Base-by-base conservation (phyloP, 2,888 invertebrate species). In the Megalurothrips usitatus region DNA sequence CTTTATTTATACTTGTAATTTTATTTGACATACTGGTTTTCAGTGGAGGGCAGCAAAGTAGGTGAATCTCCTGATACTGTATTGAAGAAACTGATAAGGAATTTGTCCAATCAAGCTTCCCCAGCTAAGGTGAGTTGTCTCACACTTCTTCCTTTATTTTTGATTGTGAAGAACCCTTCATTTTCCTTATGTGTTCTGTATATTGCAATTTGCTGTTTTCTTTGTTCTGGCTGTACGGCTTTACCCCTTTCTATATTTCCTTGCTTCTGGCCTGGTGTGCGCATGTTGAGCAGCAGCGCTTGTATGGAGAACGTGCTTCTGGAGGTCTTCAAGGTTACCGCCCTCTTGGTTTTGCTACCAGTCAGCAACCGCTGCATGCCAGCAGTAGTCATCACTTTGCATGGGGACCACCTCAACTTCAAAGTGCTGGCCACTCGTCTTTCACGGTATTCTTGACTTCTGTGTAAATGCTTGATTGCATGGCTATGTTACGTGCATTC, bases 381-480 rank as follows among this genome's bases (percentile, higher is more conserved):
- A 75, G 12, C 68, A 75, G 68, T 75, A 75, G 23, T 26, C 68
- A 75, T 75, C 68, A 75, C 68, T 75, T 75, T 75, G 68, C 68
- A 75, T 75, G 68, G 68, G 68, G 68, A 26, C 68, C 68, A 23
- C 68, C 68, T 11, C 68, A 75, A 26, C 9, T 26, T 26, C 23
- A n/a, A 75, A 75, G 12, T 75, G 26, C 23, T 75, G 68, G 68
- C 8, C 12, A 26, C 12, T 75, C 68, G n/a, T 75, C 68, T 26
- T 75, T 75, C 68, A 75, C 68, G 68, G 68, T 75, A 75, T 26
- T 26, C 80, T 68, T 82, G 68, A 43, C 80, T 80, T 81, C 80
- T 81, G 82, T 78, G 8, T 79, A 81, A 19, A 82, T n/a, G n/a
- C 81, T 68, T 17, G 75, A n/a, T 52, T 82, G 34, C 17, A 58